Percentiles rank a stretch among this genome's conserved stretches.
Evolutionary conservation across 2,113 vertebrate genomes (phyloP).

Genomic region (Toxotes jaculatrix): DNA sequence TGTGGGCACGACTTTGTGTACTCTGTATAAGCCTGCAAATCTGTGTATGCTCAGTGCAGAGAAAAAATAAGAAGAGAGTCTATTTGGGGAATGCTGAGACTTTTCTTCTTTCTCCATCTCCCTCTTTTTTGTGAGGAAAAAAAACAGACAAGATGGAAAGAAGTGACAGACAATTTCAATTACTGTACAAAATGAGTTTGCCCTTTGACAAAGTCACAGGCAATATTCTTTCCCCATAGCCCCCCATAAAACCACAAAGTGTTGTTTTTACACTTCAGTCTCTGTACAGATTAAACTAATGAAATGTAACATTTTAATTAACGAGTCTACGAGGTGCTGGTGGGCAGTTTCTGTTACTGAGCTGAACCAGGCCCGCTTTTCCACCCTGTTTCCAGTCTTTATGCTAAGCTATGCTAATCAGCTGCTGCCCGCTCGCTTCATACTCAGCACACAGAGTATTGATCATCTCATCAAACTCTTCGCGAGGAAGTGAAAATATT

Average conservation of each 20-base stretch:
- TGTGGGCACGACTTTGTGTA: constrained; percentile 46
- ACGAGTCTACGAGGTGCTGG: background rate
- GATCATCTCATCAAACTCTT: background rate
- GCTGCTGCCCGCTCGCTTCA: background rate
- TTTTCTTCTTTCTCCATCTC: constrained; percentile 13
- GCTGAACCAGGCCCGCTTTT: background rate
- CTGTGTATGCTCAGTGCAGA: constrained; percentile 34
- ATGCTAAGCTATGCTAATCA: background rate
- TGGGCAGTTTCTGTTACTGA: background rate
- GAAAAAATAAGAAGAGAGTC: background rate
- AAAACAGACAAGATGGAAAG: constrained; percentile 41
- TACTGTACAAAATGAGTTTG: constrained; percentile 59
- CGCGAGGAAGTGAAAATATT: too few species aligned
- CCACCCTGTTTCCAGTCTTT: background rate
- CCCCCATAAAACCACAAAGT: background rate
- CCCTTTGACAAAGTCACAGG: constrained; percentile 60
- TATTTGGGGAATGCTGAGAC: constrained; percentile 17
- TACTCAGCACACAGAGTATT: background rate
- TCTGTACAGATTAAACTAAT: background rate
- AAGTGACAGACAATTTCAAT: constrained; percentile 63
- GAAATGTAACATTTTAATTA: background rate
- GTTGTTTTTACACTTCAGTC: background rate
- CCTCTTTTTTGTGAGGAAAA: background rate
- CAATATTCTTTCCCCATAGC: constrained; percentile 35
- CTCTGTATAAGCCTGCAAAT: constrained; percentile 50